Conservation (phyloP, 2,113 vertebrate genomes). For the Acinonyx jubatus region DNA sequence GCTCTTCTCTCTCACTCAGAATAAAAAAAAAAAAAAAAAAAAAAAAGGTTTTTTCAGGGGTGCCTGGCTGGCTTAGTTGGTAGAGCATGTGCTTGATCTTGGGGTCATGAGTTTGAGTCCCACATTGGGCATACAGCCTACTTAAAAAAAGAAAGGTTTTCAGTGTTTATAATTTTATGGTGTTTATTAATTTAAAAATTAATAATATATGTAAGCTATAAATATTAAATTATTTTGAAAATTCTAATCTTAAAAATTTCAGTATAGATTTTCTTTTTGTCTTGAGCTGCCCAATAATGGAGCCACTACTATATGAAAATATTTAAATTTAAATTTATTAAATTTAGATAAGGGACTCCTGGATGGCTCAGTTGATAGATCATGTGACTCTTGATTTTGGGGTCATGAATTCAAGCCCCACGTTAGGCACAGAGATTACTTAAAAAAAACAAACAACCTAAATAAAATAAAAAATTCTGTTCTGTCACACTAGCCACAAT, state of each 20-base stretch:
- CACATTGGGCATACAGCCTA: not conserved
- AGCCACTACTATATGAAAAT: not conserved
- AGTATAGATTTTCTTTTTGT: not conserved
- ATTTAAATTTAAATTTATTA: constrained; percentile 4
- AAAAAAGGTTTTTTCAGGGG: too few species aligned
- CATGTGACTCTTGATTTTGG: not conserved
- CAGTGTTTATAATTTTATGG: not conserved
- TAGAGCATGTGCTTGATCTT: too few species aligned
- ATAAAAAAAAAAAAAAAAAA: too few species aligned
- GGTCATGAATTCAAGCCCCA: not conserved
- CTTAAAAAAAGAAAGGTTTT: not conserved
- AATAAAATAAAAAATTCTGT: not conserved
- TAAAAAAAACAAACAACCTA: not conserved
- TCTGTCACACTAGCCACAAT: not conserved
- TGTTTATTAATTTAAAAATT: not conserved
- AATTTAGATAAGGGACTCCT: not conserved
- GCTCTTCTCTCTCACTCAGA: too few species aligned
- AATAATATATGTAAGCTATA: not conserved
- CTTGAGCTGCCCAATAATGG: not conserved
- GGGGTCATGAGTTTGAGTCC: not conserved
- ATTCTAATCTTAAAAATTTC: not conserved
- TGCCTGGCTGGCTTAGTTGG: too few species aligned
- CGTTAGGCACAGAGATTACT: not conserved
- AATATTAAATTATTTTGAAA: not conserved
- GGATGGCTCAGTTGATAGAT: not conserved